Evolutionary conservation across 1,140 invertebrate genomes (phyloP).

Genomic region (Rhynchophorus ferrugineus): DNA sequence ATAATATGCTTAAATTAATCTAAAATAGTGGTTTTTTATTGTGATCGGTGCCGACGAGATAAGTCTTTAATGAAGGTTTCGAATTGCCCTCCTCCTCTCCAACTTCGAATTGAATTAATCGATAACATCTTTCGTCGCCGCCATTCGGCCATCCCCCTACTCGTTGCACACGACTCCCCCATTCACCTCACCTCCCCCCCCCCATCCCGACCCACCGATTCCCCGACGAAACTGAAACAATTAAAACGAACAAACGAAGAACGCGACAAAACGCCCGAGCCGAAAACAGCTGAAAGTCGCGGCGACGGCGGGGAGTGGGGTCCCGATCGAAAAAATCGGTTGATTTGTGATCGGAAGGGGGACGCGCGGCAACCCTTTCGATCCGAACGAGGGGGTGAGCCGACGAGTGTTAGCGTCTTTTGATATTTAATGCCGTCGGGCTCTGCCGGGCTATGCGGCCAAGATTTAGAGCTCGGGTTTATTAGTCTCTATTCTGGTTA

Average conservation of each 20-base stretch:
- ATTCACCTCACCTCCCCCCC: no score
- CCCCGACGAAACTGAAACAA: no score
- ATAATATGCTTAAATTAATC: no score
- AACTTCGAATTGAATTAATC: conserved; percentile 4
- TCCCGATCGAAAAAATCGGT: conserved; percentile 1
- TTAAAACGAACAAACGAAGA: background rate
- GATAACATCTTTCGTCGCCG: background rate
- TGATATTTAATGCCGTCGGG: background rate
- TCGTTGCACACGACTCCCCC: no score
- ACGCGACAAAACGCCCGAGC: background rate
- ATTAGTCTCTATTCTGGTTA: background rate
- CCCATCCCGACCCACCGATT: no score
- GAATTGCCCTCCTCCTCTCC: background rate
- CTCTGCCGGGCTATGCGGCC: no score
- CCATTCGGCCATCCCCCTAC: background rate
- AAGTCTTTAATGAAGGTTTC: no score
- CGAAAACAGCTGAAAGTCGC: background rate
- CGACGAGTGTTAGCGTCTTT: background rate
- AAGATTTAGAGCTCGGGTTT: background rate
- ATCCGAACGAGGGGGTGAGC: background rate
- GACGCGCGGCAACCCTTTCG: background rate
- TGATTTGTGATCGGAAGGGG: conserved; percentile 2
- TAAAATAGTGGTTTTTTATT: no score
- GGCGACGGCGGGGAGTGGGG: background rate
- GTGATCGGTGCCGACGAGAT: no score